Conservation (phyloP, 2,113 vertebrate species). For the Triplophysa rosa region DNA sequence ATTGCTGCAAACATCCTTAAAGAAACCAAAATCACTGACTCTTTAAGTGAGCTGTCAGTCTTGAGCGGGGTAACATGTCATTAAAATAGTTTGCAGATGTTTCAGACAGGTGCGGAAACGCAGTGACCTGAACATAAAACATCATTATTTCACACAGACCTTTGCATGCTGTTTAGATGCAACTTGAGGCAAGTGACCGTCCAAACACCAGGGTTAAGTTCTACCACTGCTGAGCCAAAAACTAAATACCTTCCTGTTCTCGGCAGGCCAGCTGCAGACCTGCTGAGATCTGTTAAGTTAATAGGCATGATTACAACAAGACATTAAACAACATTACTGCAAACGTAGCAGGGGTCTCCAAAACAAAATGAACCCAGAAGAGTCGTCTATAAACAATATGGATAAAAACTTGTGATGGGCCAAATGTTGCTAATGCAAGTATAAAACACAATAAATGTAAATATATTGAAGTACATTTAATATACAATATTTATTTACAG, state of each 20-base stretch:
- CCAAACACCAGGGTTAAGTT: conserved; percentile 5
- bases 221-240: conserved; percentile 15
- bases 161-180: conserved; percentile 1
- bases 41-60: conserved; percentile 2
- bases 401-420: neutral
- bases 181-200: neutral
- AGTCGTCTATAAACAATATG: no score
- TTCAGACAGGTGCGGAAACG: neutral
- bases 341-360: conserved; percentile 28
- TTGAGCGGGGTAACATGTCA: neutral
- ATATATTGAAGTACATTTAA: neutral
- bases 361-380: neutral
- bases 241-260: conserved; percentile 39
- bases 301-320: conserved; percentile 49
- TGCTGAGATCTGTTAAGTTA: conserved; percentile 45
- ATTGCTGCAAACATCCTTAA: neutral
- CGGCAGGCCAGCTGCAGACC: conserved; percentile 20
- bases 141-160: conserved; percentile 19
- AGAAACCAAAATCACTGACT: neutral
- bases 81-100: neutral
- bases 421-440: neutral
- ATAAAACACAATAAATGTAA: neutral
- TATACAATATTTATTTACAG: conserved; percentile 62
- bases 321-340: conserved; percentile 39
- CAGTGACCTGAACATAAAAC: neutral